phyloP scores from a whole-genome alignment of 2,797 vertebrate genomes.

The Monodelphis domestica region DNA sequence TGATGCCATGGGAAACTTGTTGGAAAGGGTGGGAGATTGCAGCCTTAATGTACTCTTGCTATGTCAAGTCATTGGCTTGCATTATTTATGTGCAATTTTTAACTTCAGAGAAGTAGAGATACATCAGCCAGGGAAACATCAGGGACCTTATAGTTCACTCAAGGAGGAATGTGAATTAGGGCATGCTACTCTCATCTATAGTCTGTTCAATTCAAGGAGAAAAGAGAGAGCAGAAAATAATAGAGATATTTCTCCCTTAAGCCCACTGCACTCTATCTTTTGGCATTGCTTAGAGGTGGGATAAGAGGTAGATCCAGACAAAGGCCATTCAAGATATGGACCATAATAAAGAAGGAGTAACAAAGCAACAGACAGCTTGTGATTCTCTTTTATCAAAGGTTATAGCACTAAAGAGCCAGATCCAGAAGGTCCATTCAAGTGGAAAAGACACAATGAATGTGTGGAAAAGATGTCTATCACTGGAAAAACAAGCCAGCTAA shows the following conservation, averaged over 20 bases:
- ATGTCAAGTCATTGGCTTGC: slow-evolving; percentile 78
- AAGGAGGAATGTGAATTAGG: slow-evolving; percentile 78
- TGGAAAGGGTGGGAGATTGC: slow-evolving; percentile 74
- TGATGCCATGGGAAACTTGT: slow-evolving; percentile 80
- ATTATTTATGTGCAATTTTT: slow-evolving; percentile 81
- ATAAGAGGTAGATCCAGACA: background rate
- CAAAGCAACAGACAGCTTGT: background rate
- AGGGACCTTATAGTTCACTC: slow-evolving; percentile 66
- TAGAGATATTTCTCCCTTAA: background rate
- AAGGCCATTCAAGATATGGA: background rate
- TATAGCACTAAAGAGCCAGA: background rate
- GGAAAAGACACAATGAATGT: background rate
- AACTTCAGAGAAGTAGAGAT: slow-evolving; percentile 74
- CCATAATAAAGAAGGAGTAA: background rate
- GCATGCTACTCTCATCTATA: slow-evolving; percentile 4
- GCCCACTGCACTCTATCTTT: background rate
- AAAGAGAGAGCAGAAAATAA: background rate
- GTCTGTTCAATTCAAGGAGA: background rate
- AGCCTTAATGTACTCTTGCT: slow-evolving; percentile 75
- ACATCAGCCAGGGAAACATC: slow-evolving; percentile 71
- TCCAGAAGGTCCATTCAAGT: background rate
- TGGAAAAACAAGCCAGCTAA: background rate
- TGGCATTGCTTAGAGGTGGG: background rate
- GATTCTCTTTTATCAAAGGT: background rate
- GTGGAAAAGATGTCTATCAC: background rate